These are phyloP conservation scores for Oncorhynchus keta DNA, from an alignment of 2,113 vertebrate species.

Conservation along the genomic window DNA sequence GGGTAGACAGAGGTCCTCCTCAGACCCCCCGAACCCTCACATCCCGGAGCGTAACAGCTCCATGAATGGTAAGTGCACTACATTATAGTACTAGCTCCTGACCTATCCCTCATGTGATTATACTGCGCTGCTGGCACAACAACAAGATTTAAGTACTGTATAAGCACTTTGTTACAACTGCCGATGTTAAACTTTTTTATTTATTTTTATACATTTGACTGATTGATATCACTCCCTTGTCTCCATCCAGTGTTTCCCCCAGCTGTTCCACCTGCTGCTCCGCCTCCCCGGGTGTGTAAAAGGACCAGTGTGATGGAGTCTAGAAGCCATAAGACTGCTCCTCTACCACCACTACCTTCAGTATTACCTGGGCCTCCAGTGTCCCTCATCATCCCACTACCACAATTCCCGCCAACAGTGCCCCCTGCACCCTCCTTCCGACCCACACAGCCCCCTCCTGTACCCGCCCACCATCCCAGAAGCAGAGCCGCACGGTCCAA, in stretches of 20 bases:
- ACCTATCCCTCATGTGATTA: too few species aligned
- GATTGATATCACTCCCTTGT: background rate
- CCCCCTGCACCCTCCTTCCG: conserved; percentile 37
- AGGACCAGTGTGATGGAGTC: conserved; percentile 41
- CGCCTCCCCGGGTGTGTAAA: conserved; percentile 39
- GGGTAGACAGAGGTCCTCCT: conserved; percentile 89
- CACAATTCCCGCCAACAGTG: conserved; percentile 11
- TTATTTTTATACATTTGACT: too few species aligned
- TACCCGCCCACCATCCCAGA: conserved; percentile 35
- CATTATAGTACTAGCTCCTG: too few species aligned
- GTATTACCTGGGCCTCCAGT: conserved; percentile 14
- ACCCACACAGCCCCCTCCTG: conserved; percentile 22
- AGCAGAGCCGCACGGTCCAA: conserved; percentile 22
- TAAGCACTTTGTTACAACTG: too few species aligned
- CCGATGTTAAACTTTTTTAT: too few species aligned
- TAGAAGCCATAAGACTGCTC: conserved; percentile 28
- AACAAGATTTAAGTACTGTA: background rate
- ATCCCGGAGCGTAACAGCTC: conserved; percentile 67
- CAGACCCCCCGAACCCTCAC: conserved; percentile 86
- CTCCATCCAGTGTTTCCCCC: conserved; percentile 58
- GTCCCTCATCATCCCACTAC: background rate
- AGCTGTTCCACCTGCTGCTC: conserved; percentile 48
- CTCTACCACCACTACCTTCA: conserved; percentile 54
- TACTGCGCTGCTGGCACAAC: too few species aligned
- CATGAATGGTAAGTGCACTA: conserved; percentile 59